Base-by-base conservation (phyloP, 2,113 vertebrate genomes). In the Catharus fuscescens region DNA sequence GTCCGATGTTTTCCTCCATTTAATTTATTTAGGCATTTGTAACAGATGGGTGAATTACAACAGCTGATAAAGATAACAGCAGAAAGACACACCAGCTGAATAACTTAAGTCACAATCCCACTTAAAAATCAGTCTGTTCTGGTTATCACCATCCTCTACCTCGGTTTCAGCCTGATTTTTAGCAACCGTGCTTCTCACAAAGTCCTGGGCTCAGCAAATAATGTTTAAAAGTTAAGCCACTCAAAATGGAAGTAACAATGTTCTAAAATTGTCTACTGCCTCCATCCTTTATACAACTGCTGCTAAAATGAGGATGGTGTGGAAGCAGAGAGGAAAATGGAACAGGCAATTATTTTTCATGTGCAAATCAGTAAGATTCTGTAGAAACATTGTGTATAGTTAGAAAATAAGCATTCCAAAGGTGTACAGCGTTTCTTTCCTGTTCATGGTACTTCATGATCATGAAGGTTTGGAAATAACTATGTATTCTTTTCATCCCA, bases 51-150 rank as follows among this genome's bases (percentile, higher is more conserved):
- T 54, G 81, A 82, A 62, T 59, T 38, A 83, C 67, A 90, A 60
- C 52, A 86, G 71, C 56, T 96, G 67, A 83, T 74, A 90, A 83
- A 93, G 79, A 65, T 36, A 80, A 80, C 81, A 77, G 45, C 20
- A 80, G 60, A 88, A 50, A 76, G 74, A 24, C 62, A 62, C 54
- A 85, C 29, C 53, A 92, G 19, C 20, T 77, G 86, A 93, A 44
- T 67, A 86, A 89, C 26, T 87, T 73, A 82, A 91, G 65, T 90
- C 52, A 78, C 26, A n/a, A 50, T 28, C 31, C 71, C 34, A 32
- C 44, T 94, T 80, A 54, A 88, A 86, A 95, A 86, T 78, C 71
- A 88, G 54, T 31, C 64, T 92, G 47, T 83, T 97, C 76, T 64
- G 60, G 71, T 91, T 91, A 84, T 82, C 84, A 90, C 60, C 44